phyloP scores from a whole-genome alignment of 1,140 invertebrate species.

The Drosophila jambulina region DNA sequence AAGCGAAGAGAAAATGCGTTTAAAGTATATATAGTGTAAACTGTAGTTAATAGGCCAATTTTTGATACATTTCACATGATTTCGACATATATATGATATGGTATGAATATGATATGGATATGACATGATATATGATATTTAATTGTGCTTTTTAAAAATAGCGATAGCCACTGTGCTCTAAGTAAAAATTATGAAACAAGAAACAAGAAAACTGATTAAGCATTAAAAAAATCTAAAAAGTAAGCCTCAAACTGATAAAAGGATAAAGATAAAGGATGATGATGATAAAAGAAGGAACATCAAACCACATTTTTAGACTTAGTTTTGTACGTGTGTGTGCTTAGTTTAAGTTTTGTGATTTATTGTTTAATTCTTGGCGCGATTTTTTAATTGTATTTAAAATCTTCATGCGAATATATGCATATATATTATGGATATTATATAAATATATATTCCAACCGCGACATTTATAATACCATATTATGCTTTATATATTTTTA shows the following conservation, averaged over 20 bases:
- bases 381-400: constrained; percentile 56
- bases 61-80: constrained; percentile 76
- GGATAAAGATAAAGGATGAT: constrained; percentile 1
- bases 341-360: constrained; percentile 83
- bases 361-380: constrained; percentile 79
- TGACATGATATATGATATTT: constrained; percentile 48
- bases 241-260: constrained; percentile 57
- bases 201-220: constrained; percentile 74
- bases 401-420: background rate
- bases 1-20: constrained; percentile 17
- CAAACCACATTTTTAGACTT: constrained; percentile 60
- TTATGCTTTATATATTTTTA: constrained; percentile 61
- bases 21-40: constrained; percentile 58
- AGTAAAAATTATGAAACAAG: constrained; percentile 34
- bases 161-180: constrained; percentile 44
- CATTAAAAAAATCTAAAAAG: constrained; percentile 50
- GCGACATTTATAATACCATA: constrained; percentile 50
- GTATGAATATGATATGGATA: constrained; percentile 19
- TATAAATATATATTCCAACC: background rate
- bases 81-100: constrained; percentile 28
- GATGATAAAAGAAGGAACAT: constrained; percentile 23
- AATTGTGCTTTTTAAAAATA: constrained; percentile 67
- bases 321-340: constrained; percentile 66
- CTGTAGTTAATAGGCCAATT: constrained; percentile 80
- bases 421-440: background rate